These are phyloP conservation scores for Enteromius unitaeniatus DNA, from an alignment of 2,797 vertebrate genomes.

Conservation along the genomic window DNA sequence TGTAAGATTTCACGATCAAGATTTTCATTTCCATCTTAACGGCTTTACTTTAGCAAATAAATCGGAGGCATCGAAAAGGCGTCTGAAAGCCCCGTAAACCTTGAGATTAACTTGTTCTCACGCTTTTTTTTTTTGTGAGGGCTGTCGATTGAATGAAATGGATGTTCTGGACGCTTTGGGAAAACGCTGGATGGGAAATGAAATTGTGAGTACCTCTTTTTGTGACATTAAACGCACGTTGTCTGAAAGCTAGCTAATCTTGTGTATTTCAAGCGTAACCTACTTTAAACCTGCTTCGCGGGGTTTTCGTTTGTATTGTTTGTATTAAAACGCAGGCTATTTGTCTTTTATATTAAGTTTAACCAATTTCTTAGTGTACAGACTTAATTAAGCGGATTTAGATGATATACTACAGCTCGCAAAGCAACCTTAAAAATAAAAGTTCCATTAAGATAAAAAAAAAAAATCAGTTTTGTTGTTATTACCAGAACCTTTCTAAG, in stretches of 20 bases:
- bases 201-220: slow-evolving; percentile 46
- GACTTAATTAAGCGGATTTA: neutral
- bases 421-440: slow-evolving; percentile 1
- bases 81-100: neutral
- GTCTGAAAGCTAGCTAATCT: neutral
- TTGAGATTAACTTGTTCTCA: slow-evolving; percentile 30
- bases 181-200: slow-evolving; percentile 19
- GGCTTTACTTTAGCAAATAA: neutral
- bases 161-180: slow-evolving; percentile 37
- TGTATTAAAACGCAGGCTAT: neutral
- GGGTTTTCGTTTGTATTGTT: neutral
- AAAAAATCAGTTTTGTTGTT: neutral
- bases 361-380: neutral
- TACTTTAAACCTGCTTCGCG: neutral
- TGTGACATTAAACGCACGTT: neutral
- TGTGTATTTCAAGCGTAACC: neutral
- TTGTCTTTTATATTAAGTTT: neutral
- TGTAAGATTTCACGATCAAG: neutral
- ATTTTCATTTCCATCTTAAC: neutral
- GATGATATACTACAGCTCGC: neutral
- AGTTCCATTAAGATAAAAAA: neutral
- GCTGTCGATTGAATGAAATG: slow-evolving; percentile 31
- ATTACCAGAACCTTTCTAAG: neutral
- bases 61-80: slow-evolving; percentile 11
- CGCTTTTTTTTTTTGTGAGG: slow-evolving; percentile 26